A percentile compares a stretch with the other conserved stretches of the same genome.
Evolutionary conservation across 2,797 vertebrate species (phyloP).

Genomic region (Sandelia bainsii): DNA sequence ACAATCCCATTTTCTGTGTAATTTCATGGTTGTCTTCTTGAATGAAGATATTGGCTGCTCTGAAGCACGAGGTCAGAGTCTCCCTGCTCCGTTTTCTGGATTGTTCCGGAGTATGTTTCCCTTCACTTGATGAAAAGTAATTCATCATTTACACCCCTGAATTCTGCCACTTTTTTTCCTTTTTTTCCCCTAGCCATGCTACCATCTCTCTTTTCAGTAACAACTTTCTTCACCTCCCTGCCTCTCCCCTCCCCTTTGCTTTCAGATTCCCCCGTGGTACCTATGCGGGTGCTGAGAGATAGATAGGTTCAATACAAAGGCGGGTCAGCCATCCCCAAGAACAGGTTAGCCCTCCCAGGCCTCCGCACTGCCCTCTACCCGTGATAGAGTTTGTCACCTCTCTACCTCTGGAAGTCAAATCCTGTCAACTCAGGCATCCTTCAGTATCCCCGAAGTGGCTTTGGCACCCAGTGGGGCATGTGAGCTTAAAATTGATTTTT

Average conservation of each 20-base stretch:
- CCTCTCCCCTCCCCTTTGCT: slow-evolving; percentile 73
- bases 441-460: slow-evolving; percentile 94
- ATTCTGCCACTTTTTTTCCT: slow-evolving; percentile 94
- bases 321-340: slow-evolving; percentile 87
- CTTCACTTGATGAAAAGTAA: slow-evolving; percentile 93
- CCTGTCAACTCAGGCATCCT: slow-evolving; percentile 95
- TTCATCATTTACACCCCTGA: slow-evolving; percentile 99
- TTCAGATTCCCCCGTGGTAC: slow-evolving; percentile 81
- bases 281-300: slow-evolving; percentile 90
- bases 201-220: slow-evolving; percentile 56
- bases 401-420: slow-evolving; percentile 97
- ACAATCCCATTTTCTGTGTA: slow-evolving; percentile 99
- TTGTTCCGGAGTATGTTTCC: slow-evolving; percentile 99
- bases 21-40: slow-evolving; percentile 99
- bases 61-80: slow-evolving; percentile 99
- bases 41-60: slow-evolving; percentile 99
- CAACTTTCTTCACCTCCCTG: slow-evolving; percentile 78
- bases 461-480: slow-evolving; percentile 96
- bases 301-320: slow-evolving; percentile 93
- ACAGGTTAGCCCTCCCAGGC: slow-evolving; percentile 92
- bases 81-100: slow-evolving; percentile 97
- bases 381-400: slow-evolving; percentile 99
- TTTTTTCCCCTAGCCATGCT: background rate
- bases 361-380: slow-evolving; percentile 64
- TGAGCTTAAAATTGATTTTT: slow-evolving; percentile 97